Evolutionary conservation across 2,797 vertebrate species (phyloP), one percentile per base, ranked within the genome.

Genomic region (Chelmon rostratus): DNA sequence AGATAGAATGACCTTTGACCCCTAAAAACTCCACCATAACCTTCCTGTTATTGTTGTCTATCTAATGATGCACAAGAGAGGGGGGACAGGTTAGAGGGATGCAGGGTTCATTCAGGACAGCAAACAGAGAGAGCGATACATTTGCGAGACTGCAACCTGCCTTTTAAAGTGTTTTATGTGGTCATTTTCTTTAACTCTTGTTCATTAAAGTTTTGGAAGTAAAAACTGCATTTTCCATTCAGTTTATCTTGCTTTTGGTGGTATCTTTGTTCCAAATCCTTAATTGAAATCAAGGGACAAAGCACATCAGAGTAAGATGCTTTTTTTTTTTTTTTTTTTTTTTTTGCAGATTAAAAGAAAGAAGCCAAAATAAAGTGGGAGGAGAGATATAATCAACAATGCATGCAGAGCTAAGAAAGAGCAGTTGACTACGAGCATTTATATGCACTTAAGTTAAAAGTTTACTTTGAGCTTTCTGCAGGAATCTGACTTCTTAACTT

Each of bases 1-100:
- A 62, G 73, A 37, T 47, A 19, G 6, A 70, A 53, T 25, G 69
- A 85, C 62, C 73, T 76, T 0, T 70, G 61, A 79, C 66, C 64
- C 28, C 31, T 28, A 0, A 57, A 73, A 79, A 5, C 56, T 28
- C 31, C 49, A 13, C 23, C 21, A n/a, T 40, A 13, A 69, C 50
- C 47, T 46, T 33, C 3, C 40, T 42, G 62, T 76, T 73, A 25
- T 46, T 57, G 15, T 46, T 54, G n/a, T 52, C 28, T 4, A 35
- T 73, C 28, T 52, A 65, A 69, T 35, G 58, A 78, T 11, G 58
- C 31, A 40, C 37, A 19, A 25, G 35, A 50, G 61, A 56, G 15
- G 25, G 7, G 18, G 21, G 47, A 35, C 38, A 35, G 38, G 58
- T 31, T 3, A 46, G 50, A 56, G 1, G 52, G 53, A 18, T 25